A percentile compares a stretch with the other conserved stretches of the same genome.
These are phyloP conservation scores for Acipenser transmontanus DNA, from an alignment of 2,797 vertebrate genomes.

Conservation along the genomic window DNA sequence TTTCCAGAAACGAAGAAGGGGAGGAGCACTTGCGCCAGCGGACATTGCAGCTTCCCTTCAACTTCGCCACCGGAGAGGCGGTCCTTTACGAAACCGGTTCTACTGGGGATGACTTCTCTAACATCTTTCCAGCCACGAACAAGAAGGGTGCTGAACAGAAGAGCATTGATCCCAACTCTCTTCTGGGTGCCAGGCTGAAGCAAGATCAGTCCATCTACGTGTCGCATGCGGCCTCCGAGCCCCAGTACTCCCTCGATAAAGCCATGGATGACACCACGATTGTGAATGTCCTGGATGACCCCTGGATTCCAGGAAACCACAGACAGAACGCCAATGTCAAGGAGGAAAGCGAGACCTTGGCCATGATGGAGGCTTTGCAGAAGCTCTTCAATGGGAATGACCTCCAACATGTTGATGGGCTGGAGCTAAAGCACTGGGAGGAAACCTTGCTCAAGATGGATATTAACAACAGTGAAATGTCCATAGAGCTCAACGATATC, in stretches of 20 bases:
- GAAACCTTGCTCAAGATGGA: constrained; percentile 51
- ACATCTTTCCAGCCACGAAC: constrained; percentile 27
- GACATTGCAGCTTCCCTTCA: constrained; percentile 57
- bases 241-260: constrained; percentile 39
- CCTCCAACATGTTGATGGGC: constrained; percentile 26
- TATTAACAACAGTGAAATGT: constrained; percentile 15
- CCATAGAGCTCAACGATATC: constrained; percentile 38
- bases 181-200: constrained; percentile 53
- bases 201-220: constrained; percentile 54
- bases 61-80: constrained; percentile 54
- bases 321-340: constrained; percentile 13
- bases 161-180: constrained; percentile 27
- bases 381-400: constrained; percentile 43
- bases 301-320: constrained; percentile 32
- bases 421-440: constrained; percentile 62
- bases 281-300: constrained; percentile 44
- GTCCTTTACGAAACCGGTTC: constrained; percentile 49
- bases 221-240: constrained; percentile 26
- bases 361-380: constrained; percentile 58
- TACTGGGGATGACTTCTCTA: constrained; percentile 27
- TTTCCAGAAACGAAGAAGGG: constrained; percentile 61
- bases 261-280: constrained; percentile 52
- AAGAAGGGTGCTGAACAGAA: constrained; percentile 29
- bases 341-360: constrained; percentile 42
- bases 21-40: constrained; percentile 60